Base-by-base conservation (phyloP, 2,113 vertebrate genomes). In the Pheucticus melanocephalus region DNA sequence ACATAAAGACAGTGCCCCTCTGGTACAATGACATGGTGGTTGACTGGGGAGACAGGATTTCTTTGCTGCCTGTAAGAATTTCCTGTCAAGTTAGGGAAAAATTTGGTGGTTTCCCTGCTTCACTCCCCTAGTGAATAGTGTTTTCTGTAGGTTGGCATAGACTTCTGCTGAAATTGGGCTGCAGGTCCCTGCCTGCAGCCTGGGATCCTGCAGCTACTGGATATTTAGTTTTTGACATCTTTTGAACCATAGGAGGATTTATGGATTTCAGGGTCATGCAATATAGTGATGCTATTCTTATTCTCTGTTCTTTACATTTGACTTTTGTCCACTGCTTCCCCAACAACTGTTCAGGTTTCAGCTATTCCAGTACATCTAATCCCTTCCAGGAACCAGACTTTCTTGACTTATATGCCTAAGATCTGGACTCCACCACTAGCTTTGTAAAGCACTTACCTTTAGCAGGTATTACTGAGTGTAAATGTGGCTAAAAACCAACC, bases 91-190 rank as follows among this genome's bases (percentile, higher is more conserved):
- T n/a, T 51, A 35, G 24, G 12, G n/a, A 4, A 22, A 56, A 44
- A 42, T 24, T 18, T 27, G 3, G 5, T 11, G 4, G 1, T 51
- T 57, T 37, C 7, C 3, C 4, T 3, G 4, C 8, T 4, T 20
- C 0, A 4, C 48, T 0, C 2, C 2, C 6, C 0, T 1, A 12
- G 9, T 18, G 11, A 60, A 8, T 10, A 37, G 14, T 64, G 4
- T 30, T 48, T 82, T 68, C 22, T 45, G n/a, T 54, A 16, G 12
- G 4, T 22, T 66, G 45, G 5, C 14, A 21, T 24, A 12, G 40
- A 72, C 12, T 12, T 81, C 7, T 77, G n/a, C 22, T 70, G 1
- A 81, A 53, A 10, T 1, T 78, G 54, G 7, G 3, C 39, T 69
- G 19, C 28, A 51, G 17, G 15, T 27, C 23, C 21, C 15, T 24